Evolutionary conservation across 2,888 invertebrate genomes (phyloP).

Genomic region (Thysanoteuthis rhombus): DNA sequence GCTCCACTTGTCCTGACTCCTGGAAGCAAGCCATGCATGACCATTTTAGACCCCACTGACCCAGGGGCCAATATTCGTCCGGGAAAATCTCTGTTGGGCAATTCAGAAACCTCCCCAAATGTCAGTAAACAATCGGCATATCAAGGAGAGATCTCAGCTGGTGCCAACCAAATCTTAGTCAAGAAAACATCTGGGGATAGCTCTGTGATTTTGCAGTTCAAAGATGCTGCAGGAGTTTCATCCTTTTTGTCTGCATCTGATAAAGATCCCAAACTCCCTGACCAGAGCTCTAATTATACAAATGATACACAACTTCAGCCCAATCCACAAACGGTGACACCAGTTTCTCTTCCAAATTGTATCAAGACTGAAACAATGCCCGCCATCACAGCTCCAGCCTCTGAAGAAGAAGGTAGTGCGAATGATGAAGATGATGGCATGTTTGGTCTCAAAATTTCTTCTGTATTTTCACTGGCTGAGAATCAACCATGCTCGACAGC

Average conservation of each 20-base stretch:
- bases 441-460: conserved; percentile 20
- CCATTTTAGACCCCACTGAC: conserved; percentile 15
- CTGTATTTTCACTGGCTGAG: conserved; percentile 24
- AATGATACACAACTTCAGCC: neutral
- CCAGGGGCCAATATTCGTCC: neutral
- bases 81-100: neutral
- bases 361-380: neutral
- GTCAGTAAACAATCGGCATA: neutral
- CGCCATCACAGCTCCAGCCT: neutral
- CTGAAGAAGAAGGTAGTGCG: neutral
- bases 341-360: neutral
- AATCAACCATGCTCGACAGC: neutral
- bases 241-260: neutral
- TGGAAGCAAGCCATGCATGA: neutral
- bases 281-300: neutral
- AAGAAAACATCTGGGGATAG: neutral
- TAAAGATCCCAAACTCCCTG: neutral
- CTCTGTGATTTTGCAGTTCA: neutral
- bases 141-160: neutral
- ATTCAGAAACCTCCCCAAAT: neutral
- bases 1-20: too few relatives aligned
- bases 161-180: neutral
- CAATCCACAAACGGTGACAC: neutral
- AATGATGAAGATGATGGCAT: conserved; percentile 25
- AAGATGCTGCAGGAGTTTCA: neutral